These are phyloP conservation scores for Cydia pomonella DNA, from an alignment of 1,140 invertebrate species.

Conservation along the genomic window DNA sequence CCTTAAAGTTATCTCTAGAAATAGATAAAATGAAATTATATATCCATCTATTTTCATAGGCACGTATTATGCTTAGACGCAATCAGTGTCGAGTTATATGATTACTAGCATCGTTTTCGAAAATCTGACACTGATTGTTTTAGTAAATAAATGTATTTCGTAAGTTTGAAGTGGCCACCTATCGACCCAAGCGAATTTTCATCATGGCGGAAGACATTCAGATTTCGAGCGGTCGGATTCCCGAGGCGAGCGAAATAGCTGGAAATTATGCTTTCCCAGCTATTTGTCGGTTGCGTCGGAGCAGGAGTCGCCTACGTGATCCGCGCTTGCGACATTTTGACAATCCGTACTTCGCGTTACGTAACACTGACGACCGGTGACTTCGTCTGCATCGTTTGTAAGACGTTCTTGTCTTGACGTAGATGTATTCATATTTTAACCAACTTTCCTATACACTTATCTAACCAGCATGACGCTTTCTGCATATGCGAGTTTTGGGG, in stretches of 20 bases:
- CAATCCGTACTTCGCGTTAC: constrained; percentile 48
- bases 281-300: constrained; percentile 48
- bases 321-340: constrained; percentile 57
- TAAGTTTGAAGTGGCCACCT: not conserved
- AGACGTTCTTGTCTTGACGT: constrained; percentile 16
- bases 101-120: not conserved
- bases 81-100: not conserved
- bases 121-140: not conserved
- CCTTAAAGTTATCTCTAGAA: not conserved
- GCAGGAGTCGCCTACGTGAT: constrained; percentile 47
- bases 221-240: constrained; percentile 17
- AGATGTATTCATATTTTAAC: constrained; percentile 32
- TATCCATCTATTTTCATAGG: not conserved
- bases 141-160: not conserved
- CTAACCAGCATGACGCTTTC: constrained; percentile 16
- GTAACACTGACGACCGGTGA: constrained; percentile 42
- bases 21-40: not conserved
- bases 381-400: constrained; percentile 32
- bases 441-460: constrained; percentile 29
- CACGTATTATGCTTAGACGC: not conserved
- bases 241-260: constrained; percentile 22
- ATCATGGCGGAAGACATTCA: constrained; percentile 27
- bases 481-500: not conserved
- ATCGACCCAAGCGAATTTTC: constrained; percentile 16
- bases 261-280: constrained; percentile 49